Base-by-base conservation (phyloP, 1,140 invertebrate genomes). In the Capitella teleta region DNA sequence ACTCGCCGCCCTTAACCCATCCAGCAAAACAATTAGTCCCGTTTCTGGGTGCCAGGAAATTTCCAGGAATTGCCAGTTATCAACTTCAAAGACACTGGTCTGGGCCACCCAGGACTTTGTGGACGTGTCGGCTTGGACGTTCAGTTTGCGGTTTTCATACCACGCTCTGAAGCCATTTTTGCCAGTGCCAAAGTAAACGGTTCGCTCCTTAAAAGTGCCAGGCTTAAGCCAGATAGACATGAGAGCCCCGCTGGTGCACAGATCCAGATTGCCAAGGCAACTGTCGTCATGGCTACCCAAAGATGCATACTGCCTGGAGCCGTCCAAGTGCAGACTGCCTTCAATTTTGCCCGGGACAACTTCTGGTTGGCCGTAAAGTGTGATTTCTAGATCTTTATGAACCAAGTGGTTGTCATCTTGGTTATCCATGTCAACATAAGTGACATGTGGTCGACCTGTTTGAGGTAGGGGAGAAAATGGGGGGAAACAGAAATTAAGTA, bases 221-320 rank as follows among this genome's bases (percentile, higher is more conserved):
- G 67, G 61, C 16, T 64, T 66, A 4, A 72, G 38, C 61, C 59
- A 63, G 21, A 66, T 18, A 2, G 61, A 60, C 6, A 67, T 47
- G 5, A 67, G 66, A n/a, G 67, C 28, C 24, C 68, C 68, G 36
- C 68, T 58, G 12, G 49, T 51, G 48, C 68, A 72, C 10, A 61
- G 47, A 18, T 62, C 60, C 12, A 70, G 53, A 47, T 72, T 67
- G 14, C 61, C 66, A 25, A 68, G 53, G 43, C 68, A 72, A 41
- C 52, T 56, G 32, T 63, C 52, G 21, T 51, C 41, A 24, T 67
- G 61, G 6, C 49, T 24, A 5, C 61, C 65, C 10, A 70, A 49
- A 46, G 64, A 60, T 16, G 63, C 42, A 42, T 64, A 69, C 51
- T 69, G 67, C 5, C 48, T 51, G 3, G 51, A 56, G 0, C 63